Evolutionary conservation across 2,888 invertebrate species (phyloP), one percentile per base, ranked within the genome.

Genomic region (Gandaritis pyraliata): DNA sequence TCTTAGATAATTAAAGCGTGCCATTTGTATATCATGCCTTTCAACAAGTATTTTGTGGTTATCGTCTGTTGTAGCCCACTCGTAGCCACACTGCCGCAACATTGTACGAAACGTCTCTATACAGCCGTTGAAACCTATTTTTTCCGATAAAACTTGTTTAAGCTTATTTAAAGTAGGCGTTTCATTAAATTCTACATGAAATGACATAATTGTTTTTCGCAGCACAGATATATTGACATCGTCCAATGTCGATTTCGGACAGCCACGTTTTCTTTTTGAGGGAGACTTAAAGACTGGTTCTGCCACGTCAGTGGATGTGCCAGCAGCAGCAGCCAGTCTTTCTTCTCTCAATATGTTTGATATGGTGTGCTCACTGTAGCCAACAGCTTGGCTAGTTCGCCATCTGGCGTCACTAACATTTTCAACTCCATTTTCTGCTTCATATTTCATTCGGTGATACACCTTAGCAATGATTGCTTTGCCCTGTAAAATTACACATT

Each of bases 341-440:
- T 51, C 54, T 58, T 64, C 55, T 23, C 30, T 61, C 23, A 64
- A 55, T 39, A 64, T 48, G 41, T 30, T 57, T 8, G 58, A 58
- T 16, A 64, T 45, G 3, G 60, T 58, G n/a, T 16, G 45, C 52
- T 61, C 58, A 13, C 58, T 61, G n/a, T 61, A 51, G 15, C 57
- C 48, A 43, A 54, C 57, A 15, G 61, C 64, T 51, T 58, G 41
- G n/a, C 60, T 54, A 18, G 55, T 61, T 58, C 58, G 38, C 59
- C 59, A 64, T 30, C 59, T 59, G n/a, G 59, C 63, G 39, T 59
- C 59, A 15, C 47, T 64, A 39, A 57, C n/a, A 49, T 57, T 57
- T 46, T 57, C 53, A 52, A 51, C 51, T 51, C 51, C 51, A 16
- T 51, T 51, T 51, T 51, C 39, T 51, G 51, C 51, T 51, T 51